Conservation (phyloP, 2,797 vertebrate genomes). For the Premnoplex brunnescens region DNA sequence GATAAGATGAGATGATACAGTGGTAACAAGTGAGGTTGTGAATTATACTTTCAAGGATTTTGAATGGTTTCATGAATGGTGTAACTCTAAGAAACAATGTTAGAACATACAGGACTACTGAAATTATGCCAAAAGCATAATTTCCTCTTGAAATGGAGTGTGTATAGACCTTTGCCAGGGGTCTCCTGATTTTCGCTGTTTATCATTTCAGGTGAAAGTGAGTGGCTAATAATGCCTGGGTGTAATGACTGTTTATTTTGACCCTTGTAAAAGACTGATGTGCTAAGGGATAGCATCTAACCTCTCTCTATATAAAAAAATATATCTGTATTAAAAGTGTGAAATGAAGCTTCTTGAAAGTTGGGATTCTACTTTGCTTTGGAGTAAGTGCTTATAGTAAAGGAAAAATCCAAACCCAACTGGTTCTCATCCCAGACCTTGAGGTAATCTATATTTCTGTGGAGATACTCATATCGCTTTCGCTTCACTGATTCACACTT, state of each 20-base stretch:
- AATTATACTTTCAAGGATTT: constrained; percentile 49
- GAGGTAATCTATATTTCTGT: neutral
- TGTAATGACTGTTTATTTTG: neutral
- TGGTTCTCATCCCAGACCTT: neutral
- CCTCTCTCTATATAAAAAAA: neutral
- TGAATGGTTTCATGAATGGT: constrained; percentile 12
- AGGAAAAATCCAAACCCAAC: neutral
- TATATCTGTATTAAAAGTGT: neutral
- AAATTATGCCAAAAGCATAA: constrained; percentile 36
- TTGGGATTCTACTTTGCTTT: neutral
- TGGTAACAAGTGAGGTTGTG: neutral
- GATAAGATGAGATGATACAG: neutral
- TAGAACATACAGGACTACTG: constrained; percentile 13
- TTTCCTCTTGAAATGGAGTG: neutral
- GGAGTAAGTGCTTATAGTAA: neutral
- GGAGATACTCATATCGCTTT: neutral
- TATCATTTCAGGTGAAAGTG: neutral
- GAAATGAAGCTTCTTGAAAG: neutral
- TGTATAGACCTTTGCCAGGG: neutral
- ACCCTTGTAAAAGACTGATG: neutral
- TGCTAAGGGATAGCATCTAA: neutral
- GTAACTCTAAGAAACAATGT: neutral
- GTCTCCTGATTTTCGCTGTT: neutral
- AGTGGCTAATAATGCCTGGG: neutral
- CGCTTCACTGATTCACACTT: neutral